Evolutionary conservation across 2,888 invertebrate genomes (phyloP).

Genomic region (Amblyjoppa fuscipennis): DNA sequence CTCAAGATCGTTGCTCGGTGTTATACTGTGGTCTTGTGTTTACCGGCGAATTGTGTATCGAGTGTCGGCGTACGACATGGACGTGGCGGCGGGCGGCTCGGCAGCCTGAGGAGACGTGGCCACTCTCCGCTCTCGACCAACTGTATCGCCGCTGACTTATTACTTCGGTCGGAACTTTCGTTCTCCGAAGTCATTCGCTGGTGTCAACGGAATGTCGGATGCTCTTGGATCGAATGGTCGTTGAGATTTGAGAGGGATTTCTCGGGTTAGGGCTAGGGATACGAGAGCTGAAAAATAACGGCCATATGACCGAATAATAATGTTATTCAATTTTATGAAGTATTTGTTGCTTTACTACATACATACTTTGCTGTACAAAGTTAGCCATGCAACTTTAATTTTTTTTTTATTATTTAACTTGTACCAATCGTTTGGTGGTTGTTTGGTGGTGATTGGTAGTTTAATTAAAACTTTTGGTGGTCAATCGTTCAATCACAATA

Average conservation of each 20-base stretch:
- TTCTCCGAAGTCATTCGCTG: not conserved
- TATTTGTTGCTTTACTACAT: no score
- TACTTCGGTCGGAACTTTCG: not conserved
- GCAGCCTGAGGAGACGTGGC: conserved; percentile 52
- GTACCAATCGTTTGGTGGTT: no score
- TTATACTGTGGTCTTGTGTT: conserved; percentile 18
- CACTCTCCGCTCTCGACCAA: conserved; percentile 23
- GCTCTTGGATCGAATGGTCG: not conserved
- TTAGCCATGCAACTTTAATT: no score
- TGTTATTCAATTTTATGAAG: not conserved
- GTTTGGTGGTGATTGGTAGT: no score
- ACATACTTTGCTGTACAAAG: no score
- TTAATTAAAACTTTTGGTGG: no score
- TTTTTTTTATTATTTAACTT: no score
- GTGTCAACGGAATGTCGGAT: conserved; percentile 5
- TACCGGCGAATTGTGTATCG: conserved; percentile 63
- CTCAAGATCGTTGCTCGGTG: not conserved
- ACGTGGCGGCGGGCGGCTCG: conserved; percentile 72
- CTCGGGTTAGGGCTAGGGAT: not conserved
- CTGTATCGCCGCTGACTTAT: not conserved
- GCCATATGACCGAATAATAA: not conserved
- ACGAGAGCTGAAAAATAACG: not conserved
- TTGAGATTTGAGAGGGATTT: not conserved
- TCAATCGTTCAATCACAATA: no score
- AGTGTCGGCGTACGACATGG: conserved; percentile 66